Percentiles rank a stretch among this genome's conserved stretches.
Evolutionary conservation across 2,888 invertebrate genomes (phyloP).

Genomic region (Pollenia angustigena): DNA sequence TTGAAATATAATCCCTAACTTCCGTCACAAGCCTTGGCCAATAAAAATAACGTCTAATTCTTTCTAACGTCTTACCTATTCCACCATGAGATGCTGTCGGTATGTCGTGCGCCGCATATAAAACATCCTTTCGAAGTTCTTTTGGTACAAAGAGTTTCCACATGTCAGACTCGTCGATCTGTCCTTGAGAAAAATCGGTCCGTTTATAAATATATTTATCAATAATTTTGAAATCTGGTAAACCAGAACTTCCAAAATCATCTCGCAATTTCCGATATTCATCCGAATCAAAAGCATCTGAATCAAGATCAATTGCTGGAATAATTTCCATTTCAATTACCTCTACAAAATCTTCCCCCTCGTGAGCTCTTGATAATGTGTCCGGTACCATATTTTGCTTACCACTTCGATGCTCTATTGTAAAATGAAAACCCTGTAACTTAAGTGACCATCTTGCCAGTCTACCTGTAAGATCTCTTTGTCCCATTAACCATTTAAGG

Average conservation of each 20-base stretch:
- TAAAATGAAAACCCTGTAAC: constrained; percentile 11
- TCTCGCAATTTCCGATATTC: no score
- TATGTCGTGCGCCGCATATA: background rate
- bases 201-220: no score
- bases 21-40: background rate
- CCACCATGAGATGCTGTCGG: background rate
- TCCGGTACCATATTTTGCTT: constrained; percentile 1
- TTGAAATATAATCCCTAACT: no score
- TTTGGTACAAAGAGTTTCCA: background rate
- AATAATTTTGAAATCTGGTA: no score
- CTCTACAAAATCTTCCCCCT: no score
- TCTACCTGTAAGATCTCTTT: background rate
- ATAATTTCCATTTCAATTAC: no score
- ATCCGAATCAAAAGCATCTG: no score
- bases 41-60: background rate
- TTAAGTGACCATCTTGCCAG: constrained; percentile 14
- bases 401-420: background rate
- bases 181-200: no score
- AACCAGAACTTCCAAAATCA: no score
- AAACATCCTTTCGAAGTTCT: background rate
- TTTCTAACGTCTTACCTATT: constrained; percentile 9
- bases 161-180: no score
- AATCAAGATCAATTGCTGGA: no score
- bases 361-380: background rate
- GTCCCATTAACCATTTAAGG: background rate